Evolutionary conservation across 2,113 vertebrate genomes (phyloP), one percentile per base, ranked within the genome.

Genomic region (Trogon surrucura): DNA sequence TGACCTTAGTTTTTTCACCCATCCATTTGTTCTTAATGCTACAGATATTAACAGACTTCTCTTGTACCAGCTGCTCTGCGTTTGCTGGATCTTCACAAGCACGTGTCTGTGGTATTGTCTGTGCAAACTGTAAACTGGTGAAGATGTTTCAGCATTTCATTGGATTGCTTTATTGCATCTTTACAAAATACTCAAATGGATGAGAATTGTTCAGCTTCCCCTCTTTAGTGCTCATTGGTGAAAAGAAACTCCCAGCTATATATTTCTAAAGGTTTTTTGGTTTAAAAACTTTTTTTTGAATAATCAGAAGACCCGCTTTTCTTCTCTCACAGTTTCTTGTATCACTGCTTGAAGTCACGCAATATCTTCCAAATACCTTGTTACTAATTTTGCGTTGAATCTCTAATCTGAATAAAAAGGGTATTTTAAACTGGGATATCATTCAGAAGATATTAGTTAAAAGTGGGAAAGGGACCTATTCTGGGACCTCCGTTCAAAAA

Each of bases 51-150:
- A 61, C 26, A 87, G 26, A 16, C 12, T 92, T 83, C 27, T 61
- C 11, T 53, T 61, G 20, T 51, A 11, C 18, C 2, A 26, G 21
- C 60, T 75, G 2, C 6, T 45, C n/a, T 66, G 30, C 7, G 1
- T 27, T 23, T 27, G 32, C 77, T 73, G 64, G 14, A 17, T 34
- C 56, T 64, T 58, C 36, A 19, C 57, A 75, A 23, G 20, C 2
- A 2, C 1, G 1, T 21, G 15, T 50, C 4, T 27, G 2, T 26
- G 19, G n/a, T 53, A 12, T 34, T 0, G 2, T 27, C 50, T 6
- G 0, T 44, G 7, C 22, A 44, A n/a, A 25, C 7, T 67, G 3
- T n/a, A 48, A 54, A 25, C 3, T 50, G 26, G 16, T 25, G 2
- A 66, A 57, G 11, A 53, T 79, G 29, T 67, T 87, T 67, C 38